A percentile compares a stretch with the other conserved stretches of the same genome.
These are phyloP conservation scores for Rotaria sp. DNA, from an alignment of 2,888 invertebrate genomes.

Conservation along the genomic window DNA sequence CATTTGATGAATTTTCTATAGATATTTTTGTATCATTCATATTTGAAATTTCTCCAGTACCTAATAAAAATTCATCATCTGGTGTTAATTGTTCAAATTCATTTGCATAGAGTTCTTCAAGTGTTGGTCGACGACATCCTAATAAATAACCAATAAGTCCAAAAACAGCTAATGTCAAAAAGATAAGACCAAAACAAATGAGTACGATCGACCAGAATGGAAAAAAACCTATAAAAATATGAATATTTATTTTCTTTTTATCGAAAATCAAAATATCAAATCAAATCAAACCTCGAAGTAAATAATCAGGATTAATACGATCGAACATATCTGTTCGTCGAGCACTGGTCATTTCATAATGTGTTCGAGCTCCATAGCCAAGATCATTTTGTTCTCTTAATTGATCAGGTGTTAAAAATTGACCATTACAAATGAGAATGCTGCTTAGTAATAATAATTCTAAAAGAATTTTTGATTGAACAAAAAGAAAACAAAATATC, in stretches of 20 bases:
- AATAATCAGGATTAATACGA: constrained; percentile 22
- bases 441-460: not conserved
- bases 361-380: not conserved
- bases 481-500: not conserved
- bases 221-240: not conserved
- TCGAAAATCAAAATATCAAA: not conserved
- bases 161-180: not conserved
- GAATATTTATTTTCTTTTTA: not conserved
- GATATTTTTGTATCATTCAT: not conserved
- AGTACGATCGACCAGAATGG: constrained; percentile 22
- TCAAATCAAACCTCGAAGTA: not conserved
- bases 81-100: constrained; percentile 15
- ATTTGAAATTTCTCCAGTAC: not conserved
- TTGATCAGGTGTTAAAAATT: not conserved
- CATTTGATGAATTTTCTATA: not conserved
- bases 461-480: not conserved
- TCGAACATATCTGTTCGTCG: constrained; percentile 6
- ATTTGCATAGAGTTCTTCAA: not conserved
- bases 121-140: constrained; percentile 21
- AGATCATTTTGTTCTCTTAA: not conserved
- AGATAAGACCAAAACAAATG: not conserved
- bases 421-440: not conserved
- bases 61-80: constrained; percentile 3
- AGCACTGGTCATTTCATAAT: not conserved
- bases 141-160: constrained; percentile 13